Evolutionary conservation across 2,113 vertebrate genomes (phyloP), one percentile per base, ranked within the genome.

Genomic region (Prinia subflava): DNA sequence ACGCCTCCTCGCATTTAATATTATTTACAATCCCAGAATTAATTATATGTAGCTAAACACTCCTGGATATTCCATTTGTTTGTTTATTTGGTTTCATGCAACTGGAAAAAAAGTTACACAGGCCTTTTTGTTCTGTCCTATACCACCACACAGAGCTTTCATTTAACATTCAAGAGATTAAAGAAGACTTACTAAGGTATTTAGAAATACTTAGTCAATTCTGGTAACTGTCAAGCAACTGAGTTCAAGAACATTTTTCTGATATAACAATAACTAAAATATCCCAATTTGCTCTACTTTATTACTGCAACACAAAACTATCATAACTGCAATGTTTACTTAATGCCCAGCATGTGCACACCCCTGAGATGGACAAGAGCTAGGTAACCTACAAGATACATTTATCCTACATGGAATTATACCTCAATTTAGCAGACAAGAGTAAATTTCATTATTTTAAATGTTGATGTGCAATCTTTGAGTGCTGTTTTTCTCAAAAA

Each of bases 81-180:
- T 94, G 24, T 83, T 93, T 80, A 77, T 49, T 64, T 53, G 24
- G 28, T 84, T 80, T 86, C 55, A 63, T 18, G 41, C 47, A 89
- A 71, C 21, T 28, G 31, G 27, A 60, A 88, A 33, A 81, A 80
- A 80, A 92, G 89, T n/a, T 15, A 70, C 0, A 0, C 3, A 67
- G 71, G 20, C 27, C 47, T 68, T 83, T 78, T 82, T 75, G 33
- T 37, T 75, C 76, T 65, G 18, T 17, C 35, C 44, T 86, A 44
- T 75, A 91, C 19, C 44, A 94, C 15, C 53, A 85, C 33, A 56
- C 5, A 82, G 21, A 83, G 17, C 11, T 68, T 62, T 63, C 11
- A 75, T 56, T 70, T 71, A 46, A 52, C 76, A 64, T 80, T 70
- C 57, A 87, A 74, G 50, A 89, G 9, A 90, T 47, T 75, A 83